Conservation (phyloP, 2,888 invertebrate genomes). For the Pomacea canaliculata region DNA sequence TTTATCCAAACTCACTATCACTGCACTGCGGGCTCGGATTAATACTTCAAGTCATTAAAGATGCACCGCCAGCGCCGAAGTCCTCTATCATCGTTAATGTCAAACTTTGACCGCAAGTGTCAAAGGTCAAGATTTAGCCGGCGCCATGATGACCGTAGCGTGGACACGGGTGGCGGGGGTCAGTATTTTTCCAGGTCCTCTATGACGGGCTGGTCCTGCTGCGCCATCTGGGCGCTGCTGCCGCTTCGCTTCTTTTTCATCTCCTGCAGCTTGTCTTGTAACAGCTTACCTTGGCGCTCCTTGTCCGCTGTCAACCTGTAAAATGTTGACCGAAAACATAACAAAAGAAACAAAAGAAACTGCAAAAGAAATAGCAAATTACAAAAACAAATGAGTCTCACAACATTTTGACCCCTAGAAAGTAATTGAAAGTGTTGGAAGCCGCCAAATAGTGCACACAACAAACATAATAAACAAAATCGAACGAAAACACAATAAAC, state of each 20-base stretch:
- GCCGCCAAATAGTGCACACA: too few relatives aligned
- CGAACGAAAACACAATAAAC: too few relatives aligned
- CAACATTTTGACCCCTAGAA: too few relatives aligned
- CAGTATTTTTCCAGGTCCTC: conserved; percentile 24
- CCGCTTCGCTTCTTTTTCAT: conserved; percentile 41
- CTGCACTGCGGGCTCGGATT: neutral
- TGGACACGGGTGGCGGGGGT: neutral
- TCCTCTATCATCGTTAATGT: too few relatives aligned
- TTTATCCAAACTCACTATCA: neutral
- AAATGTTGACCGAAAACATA: neutral
- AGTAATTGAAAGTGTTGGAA: too few relatives aligned
- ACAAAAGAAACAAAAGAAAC: neutral
- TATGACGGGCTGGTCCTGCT: conserved; percentile 14
- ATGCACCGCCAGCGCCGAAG: too few relatives aligned
- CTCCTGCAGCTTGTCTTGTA: conserved; percentile 51
- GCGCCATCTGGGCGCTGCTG: conserved; percentile 20
- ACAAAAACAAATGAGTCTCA: too few relatives aligned
- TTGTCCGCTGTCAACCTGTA: conserved; percentile 49
- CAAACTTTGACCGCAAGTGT: neutral
- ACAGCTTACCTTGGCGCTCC: conserved; percentile 46
- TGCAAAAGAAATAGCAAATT: too few relatives aligned
- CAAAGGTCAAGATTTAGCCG: neutral
- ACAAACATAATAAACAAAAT: too few relatives aligned
- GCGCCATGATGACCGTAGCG: neutral
- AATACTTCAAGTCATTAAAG: too few relatives aligned